Percentiles rank a stretch among this genome's conserved stretches.
These are phyloP conservation scores for Papilio aristodemus DNA, from an alignment of 1,140 invertebrate species.

Conservation along the genomic window DNA sequence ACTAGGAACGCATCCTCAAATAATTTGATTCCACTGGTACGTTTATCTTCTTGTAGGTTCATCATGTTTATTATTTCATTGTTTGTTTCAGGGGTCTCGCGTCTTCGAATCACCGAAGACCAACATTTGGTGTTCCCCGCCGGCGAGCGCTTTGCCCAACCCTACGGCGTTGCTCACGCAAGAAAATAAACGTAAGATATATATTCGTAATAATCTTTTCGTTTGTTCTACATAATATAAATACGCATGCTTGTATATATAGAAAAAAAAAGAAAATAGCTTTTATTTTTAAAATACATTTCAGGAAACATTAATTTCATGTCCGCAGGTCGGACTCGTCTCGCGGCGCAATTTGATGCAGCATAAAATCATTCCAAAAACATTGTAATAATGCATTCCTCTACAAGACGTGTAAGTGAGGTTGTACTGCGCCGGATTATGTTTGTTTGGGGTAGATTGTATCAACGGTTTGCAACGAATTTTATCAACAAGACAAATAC, in stretches of 20 bases:
- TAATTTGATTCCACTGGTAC: too few species aligned
- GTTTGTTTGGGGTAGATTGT: slow-evolving; percentile 46
- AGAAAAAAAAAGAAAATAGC: too few species aligned
- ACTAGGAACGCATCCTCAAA: too few species aligned
- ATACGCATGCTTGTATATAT: too few species aligned
- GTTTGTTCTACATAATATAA: not conserved
- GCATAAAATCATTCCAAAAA: slow-evolving; percentile 56
- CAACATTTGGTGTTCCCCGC: slow-evolving; percentile 75
- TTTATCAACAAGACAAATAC: slow-evolving; percentile 67
- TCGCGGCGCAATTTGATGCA: slow-evolving; percentile 77
- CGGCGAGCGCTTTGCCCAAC: slow-evolving; percentile 69
- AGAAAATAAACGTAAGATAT: slow-evolving; percentile 67
- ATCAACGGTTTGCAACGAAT: slow-evolving; percentile 68
- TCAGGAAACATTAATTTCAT: slow-evolving; percentile 25
- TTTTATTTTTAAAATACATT: too few species aligned
- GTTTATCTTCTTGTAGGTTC: not conserved
- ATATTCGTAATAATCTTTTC: too few species aligned
- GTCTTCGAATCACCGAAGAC: slow-evolving; percentile 72
- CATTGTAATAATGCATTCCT: slow-evolving; percentile 56
- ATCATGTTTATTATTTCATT: slow-evolving; percentile 16
- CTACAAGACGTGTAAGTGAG: slow-evolving; percentile 36
- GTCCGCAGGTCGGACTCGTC: slow-evolving; percentile 69
- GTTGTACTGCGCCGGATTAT: slow-evolving; percentile 46
- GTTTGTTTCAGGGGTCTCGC: slow-evolving; percentile 62
- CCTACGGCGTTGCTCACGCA: slow-evolving; percentile 63